Evolutionary conservation across 2,888 invertebrate genomes (phyloP).

Genomic region (Antheraea yamamai): DNA sequence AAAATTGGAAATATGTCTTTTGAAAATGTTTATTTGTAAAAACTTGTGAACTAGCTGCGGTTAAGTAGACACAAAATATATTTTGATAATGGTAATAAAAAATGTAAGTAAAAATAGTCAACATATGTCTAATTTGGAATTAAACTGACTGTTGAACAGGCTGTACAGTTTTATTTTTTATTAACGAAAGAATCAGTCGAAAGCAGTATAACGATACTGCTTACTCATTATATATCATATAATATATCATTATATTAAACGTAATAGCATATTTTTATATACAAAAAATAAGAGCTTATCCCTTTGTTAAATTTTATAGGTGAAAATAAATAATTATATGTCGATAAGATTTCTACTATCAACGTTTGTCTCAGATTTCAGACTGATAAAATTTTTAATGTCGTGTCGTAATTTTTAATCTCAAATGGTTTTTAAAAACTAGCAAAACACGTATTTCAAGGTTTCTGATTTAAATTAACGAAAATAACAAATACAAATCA

Average conservation of each 20-base stretch:
- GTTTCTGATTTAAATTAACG: neutral
- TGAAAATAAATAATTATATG: neutral
- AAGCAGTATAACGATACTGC: no score
- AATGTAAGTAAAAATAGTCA: neutral
- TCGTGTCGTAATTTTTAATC: no score
- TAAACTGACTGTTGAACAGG: neutral
- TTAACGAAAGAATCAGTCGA: no score
- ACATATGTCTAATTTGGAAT: neutral
- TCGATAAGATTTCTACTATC: neutral
- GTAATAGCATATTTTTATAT: neutral
- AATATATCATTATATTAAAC: no score
- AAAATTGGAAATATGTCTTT: neutral
- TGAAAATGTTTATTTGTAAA: neutral
- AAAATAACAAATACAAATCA: neutral
- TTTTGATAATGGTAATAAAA: neutral
- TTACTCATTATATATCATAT: no score
- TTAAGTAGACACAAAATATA: neutral
- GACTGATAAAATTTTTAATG: neutral
- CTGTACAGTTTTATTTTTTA: no score
- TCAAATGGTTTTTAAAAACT: neutral
- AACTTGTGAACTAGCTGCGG: neutral
- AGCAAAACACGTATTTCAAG: neutral
- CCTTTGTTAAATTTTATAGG: neutral
- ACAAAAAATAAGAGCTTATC: neutral
- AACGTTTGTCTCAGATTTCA: constrained; percentile 19